Evolutionary conservation across 2,113 vertebrate species (phyloP).

Genomic region (Pachycephala philippinensis): DNA sequence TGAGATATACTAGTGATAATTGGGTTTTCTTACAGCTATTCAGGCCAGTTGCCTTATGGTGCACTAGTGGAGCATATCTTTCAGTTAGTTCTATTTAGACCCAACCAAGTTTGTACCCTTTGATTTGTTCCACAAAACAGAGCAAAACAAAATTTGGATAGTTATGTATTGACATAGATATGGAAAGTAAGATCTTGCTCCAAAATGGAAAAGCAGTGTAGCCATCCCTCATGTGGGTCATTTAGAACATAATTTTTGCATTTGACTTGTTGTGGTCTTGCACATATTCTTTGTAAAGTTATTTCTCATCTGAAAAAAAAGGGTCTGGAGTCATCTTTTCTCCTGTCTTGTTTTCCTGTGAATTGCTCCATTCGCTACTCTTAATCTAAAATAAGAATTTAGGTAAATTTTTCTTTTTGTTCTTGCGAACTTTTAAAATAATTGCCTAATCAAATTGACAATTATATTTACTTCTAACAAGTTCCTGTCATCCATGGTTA

Average conservation of each 20-base stretch:
- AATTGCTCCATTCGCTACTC: rapidly evolving
- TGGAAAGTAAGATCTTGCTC: not conserved
- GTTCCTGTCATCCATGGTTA: not conserved
- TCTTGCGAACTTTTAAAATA: not conserved
- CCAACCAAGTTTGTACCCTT: not conserved
- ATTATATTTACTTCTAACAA: not conserved
- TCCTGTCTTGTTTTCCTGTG: not conserved
- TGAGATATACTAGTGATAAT: not conserved
- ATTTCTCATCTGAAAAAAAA: not conserved
- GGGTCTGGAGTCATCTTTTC: not conserved
- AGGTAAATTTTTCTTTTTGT: not conserved
- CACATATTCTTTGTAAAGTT: not conserved
- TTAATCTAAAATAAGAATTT: not conserved
- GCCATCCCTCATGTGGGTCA: not conserved
- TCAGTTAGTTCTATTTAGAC: not conserved
- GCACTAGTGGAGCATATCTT: not conserved
- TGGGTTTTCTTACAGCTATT: not conserved
- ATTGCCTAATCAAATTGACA: not conserved
- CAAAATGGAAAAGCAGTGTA: not conserved
- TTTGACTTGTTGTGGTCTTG: not conserved
- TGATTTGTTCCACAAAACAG: not conserved
- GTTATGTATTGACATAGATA: rapidly evolving
- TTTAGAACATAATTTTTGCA: not conserved
- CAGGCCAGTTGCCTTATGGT: not conserved
- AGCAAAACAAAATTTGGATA: not conserved